Evolutionary conservation across 2,113 vertebrate species (phyloP), one percentile per base, ranked within the genome.

Genomic region (Struthidea cinerea): DNA sequence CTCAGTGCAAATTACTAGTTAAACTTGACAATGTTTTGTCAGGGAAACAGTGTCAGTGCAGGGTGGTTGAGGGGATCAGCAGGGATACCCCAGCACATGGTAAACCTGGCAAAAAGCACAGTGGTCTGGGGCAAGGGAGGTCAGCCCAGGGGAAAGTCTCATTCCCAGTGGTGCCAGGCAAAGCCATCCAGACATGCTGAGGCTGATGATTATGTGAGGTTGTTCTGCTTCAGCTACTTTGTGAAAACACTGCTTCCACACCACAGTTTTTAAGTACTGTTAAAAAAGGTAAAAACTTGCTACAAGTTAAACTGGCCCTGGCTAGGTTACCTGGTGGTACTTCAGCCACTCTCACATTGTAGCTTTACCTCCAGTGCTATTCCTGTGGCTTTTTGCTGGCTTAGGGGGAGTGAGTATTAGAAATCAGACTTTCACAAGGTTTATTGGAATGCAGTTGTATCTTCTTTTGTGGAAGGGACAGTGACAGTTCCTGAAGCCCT

Each of bases 41-140:
- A 60, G 85, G 63, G 61, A 21, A 49, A 28, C 0, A 15, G 41
- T 46, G 56, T 21, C 57, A 13, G 16, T n/a, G 71, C 32, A 15
- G 35, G 35, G 53, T 27, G 57, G 44, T 20, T 26, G 68, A 5
- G 0, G 4, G 67, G 41, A 28, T 20, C 49, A n/a, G 49, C 41
- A 56, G 57, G 2, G n/a, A 28, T 3, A 27, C 3, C 44, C 47
- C 42, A 50, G n/a, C 10, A 3, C 22, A 3, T 0, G 5, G 50
- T 0, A 27, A 71, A 53, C 11, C 65, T 28, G 46, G 49, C 28
- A 37, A 24, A 42, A 47, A 37, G 18, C 57, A 28, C 47, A 50
- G 44, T 0, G 6, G 70, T 37, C 24, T 49, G 44, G n/a, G 64
- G 15, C 13, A 8, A 33, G 37, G 39, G 44, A 61, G 33, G 55